Evolutionary conservation across 2,797 vertebrate species (phyloP).

Genomic region (Scolopax rusticola): DNA sequence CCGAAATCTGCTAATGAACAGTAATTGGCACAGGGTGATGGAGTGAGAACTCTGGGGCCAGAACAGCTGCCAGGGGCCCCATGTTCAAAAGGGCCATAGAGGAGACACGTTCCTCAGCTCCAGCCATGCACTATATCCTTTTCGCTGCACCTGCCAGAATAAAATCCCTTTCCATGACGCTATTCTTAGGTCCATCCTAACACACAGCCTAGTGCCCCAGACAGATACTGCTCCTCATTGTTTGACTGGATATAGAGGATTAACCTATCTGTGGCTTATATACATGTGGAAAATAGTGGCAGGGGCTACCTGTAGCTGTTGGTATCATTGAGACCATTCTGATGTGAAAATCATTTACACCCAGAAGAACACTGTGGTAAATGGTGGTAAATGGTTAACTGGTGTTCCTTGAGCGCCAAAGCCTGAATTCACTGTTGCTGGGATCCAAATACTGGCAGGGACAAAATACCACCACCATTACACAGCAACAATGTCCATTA

Average conservation of each 20-base stretch:
- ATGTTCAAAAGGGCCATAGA: neutral
- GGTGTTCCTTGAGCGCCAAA: neutral
- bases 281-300: neutral
- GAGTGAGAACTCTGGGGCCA: neutral
- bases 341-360: neutral
- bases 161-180: neutral
- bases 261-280: neutral
- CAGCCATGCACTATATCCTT: neutral
- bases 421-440: neutral
- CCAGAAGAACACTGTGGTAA: neutral
- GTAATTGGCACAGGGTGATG: neutral
- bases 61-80: neutral
- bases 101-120: neutral
- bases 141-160: neutral
- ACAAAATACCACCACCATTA: neutral
- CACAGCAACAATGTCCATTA: neutral
- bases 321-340: neutral
- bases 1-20: neutral
- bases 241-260: neutral
- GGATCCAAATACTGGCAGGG: neutral
- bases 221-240: neutral
- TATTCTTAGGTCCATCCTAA: neutral
- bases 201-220: neutral
- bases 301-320: neutral
- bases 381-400: neutral